These are phyloP conservation scores for Rhagologus leucostigma DNA, from an alignment of 2,113 vertebrate genomes.

Conservation along the genomic window DNA sequence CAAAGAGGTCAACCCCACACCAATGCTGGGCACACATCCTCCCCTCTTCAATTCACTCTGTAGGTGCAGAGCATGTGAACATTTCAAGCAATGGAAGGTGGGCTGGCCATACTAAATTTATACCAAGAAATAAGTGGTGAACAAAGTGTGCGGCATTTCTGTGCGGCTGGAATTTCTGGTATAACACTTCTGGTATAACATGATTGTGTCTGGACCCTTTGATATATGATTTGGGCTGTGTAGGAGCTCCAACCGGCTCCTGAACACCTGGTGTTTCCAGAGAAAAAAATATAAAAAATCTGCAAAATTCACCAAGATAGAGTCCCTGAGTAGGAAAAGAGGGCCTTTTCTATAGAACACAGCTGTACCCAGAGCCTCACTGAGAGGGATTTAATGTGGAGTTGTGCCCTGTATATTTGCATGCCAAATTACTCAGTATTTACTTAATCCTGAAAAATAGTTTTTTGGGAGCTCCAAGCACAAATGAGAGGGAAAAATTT, in stretches of 20 bases:
- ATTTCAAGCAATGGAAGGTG: not conserved
- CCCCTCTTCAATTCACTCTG: not conserved
- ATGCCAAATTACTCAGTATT: not conserved
- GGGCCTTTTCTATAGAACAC: not conserved
- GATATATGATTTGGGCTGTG: not conserved
- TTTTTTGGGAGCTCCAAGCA: not conserved
- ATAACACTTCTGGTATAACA: not conserved
- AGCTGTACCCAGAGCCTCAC: not conserved
- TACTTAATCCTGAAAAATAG: not conserved
- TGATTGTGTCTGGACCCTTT: not conserved
- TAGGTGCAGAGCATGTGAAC: not conserved
- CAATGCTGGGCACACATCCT: not conserved
- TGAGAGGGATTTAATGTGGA: not conserved
- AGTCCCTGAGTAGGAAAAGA: not conserved
- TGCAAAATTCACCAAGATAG: not conserved
- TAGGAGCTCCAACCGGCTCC: not conserved
- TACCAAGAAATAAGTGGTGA: not conserved
- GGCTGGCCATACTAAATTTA: not conserved
- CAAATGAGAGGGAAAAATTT: not conserved
- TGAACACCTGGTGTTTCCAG: not conserved
- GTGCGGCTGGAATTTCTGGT: not conserved
- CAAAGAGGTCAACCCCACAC: accelerated
- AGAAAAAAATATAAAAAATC: not conserved
- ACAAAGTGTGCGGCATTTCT: accelerated
- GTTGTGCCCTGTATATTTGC: not conserved